Conservation (phyloP, 2,888 invertebrate species). For the Coelogynopora nodosa region DNA sequence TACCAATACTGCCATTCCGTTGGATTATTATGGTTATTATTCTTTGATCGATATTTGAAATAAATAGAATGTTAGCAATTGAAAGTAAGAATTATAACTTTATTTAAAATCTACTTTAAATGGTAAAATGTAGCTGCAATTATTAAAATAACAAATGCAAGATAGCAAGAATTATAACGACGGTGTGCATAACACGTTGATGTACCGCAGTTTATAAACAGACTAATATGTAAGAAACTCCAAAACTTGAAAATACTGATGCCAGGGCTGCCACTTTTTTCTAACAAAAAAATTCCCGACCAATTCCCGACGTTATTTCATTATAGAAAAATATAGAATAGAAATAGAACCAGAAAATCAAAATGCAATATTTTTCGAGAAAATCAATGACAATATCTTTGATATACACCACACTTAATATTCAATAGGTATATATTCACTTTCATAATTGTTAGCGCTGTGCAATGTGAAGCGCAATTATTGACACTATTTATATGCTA, state of each 20-base stretch:
- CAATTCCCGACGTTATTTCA: not conserved
- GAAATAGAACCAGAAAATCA: not conserved
- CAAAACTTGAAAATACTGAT: slow-evolving; percentile 53
- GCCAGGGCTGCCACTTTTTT: not conserved
- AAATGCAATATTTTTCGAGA: not conserved
- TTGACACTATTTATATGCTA: not conserved
- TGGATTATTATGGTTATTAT: too few relatives aligned
- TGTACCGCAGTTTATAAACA: too few relatives aligned
- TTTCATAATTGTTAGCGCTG: not conserved
- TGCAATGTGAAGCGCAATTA: not conserved
- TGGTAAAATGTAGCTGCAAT: too few relatives aligned
- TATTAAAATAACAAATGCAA: too few relatives aligned
- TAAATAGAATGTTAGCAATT: too few relatives aligned
- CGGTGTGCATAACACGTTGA: too few relatives aligned
- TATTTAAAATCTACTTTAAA: too few relatives aligned
- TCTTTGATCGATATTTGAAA: too few relatives aligned
- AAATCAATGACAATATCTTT: not conserved
- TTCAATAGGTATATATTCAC: not conserved
- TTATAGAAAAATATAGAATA: not conserved
- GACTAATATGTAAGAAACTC: too few relatives aligned
- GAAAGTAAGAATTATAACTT: too few relatives aligned
- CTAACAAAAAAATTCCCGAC: not conserved
- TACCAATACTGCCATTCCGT: too few relatives aligned
- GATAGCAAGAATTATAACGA: too few relatives aligned
- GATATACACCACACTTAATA: not conserved